phyloP scores from a whole-genome alignment of 2,888 invertebrate species.

The Caprella mutica region DNA sequence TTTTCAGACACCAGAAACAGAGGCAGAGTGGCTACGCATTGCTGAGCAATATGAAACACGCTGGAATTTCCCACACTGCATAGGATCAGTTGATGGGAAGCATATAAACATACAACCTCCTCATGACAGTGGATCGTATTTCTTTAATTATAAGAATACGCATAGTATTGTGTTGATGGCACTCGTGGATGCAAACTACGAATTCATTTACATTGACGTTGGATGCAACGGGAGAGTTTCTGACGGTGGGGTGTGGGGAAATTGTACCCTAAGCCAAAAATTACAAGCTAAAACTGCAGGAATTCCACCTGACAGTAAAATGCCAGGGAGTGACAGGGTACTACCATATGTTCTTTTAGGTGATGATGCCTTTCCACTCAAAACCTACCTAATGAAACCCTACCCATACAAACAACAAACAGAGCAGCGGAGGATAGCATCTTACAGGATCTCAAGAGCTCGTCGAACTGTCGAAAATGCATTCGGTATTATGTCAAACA shows the following conservation, averaged over 20 bases:
- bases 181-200: background rate
- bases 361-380: constrained; percentile 19
- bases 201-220: constrained; percentile 7
- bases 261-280: background rate
- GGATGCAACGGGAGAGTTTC: constrained; percentile 17
- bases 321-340: background rate
- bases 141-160: background rate
- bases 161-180: constrained; percentile 1
- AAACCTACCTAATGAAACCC: constrained; percentile 12
- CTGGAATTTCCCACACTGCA: background rate
- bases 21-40: no score
- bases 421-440: constrained; percentile 11
- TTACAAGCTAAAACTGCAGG: background rate
- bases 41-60: no score
- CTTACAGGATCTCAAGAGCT: constrained; percentile 18
- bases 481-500: constrained; percentile 21
- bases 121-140: background rate
- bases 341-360: constrained; percentile 14
- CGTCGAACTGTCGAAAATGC: constrained; percentile 16
- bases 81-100: background rate
- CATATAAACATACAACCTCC: background rate
- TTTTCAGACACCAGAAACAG: no score
- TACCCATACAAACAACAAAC: constrained; percentile 3
- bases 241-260: constrained; percentile 13
- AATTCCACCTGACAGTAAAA: constrained; percentile 10